phyloP scores from a whole-genome alignment of 2,797 vertebrate species.

The Melanitta fusca region DNA sequence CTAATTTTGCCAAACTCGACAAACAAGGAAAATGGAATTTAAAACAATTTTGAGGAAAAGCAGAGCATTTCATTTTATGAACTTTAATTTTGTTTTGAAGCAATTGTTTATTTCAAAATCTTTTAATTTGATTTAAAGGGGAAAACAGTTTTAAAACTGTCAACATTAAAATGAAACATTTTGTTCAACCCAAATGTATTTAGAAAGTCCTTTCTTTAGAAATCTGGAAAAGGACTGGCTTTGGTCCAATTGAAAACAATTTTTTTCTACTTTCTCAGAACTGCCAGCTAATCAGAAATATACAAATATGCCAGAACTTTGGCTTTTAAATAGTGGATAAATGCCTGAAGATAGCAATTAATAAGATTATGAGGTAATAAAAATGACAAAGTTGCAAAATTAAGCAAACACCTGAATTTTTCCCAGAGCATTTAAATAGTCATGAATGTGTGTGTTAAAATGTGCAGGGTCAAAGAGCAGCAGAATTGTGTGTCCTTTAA shows the following conservation, averaged over 20 bases:
- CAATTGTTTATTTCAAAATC: neutral
- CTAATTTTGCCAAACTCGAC: neutral
- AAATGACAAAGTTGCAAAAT: neutral
- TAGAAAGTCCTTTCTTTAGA: neutral
- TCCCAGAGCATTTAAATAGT: neutral
- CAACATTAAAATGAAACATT: neutral
- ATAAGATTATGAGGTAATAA: neutral
- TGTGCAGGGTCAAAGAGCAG: neutral
- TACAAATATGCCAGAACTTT: neutral
- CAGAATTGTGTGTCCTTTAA: neutral
- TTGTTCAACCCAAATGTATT: neutral
- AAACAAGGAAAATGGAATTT: neutral
- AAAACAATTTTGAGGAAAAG: neutral
- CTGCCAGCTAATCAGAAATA: neutral
- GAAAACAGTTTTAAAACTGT: neutral
- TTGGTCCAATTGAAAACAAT: neutral
- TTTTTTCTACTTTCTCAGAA: constrained; percentile 2
- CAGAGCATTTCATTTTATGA: neutral
- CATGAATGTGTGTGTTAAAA: neutral
- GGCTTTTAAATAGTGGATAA: neutral
- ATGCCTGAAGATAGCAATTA: neutral
- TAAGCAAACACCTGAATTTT: neutral
- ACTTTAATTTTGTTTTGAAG: neutral
- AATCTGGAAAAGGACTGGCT: neutral
- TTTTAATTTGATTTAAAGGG: neutral